Conservation (phyloP, 2,113 vertebrate species). For the Coracopsis vasa region DNA sequence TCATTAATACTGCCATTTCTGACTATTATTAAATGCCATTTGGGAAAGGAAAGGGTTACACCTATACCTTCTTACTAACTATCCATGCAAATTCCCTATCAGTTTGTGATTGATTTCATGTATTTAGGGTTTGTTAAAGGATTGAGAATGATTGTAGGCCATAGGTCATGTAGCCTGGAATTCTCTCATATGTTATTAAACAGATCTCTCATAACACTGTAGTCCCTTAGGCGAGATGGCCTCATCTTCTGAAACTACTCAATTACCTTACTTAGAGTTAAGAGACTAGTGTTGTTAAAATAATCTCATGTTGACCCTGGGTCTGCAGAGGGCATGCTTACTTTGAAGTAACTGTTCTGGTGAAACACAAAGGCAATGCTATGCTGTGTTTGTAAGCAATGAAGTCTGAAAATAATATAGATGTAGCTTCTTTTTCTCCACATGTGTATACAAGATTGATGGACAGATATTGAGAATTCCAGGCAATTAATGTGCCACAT, state of each 20-base stretch:
- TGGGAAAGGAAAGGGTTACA: accelerated
- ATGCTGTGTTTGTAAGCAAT: neutral
- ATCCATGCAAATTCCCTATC: accelerated
- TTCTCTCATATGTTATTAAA: neutral
- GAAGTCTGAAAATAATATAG: neutral
- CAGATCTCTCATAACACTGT: neutral
- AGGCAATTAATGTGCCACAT: neutral
- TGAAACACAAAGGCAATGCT: neutral
- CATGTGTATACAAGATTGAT: accelerated
- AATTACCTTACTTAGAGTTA: neutral
- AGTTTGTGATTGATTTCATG: neutral
- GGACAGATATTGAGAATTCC: neutral
- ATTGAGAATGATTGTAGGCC: neutral
- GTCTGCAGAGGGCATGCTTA: accelerated
- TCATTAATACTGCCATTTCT: neutral
- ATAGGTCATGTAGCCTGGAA: neutral
- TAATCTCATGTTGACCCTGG: neutral
- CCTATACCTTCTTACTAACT: neutral
- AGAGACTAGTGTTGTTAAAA: neutral
- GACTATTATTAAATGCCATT: neutral
- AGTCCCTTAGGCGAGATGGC: neutral
- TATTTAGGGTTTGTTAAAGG: neutral
- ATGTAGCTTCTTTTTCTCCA: neutral
- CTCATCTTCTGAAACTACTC: neutral
- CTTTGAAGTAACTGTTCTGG: neutral